Percentiles rank a stretch among this genome's conserved stretches.
phyloP scores from a whole-genome alignment of 2,888 invertebrate species.

The Thera britannica region DNA sequence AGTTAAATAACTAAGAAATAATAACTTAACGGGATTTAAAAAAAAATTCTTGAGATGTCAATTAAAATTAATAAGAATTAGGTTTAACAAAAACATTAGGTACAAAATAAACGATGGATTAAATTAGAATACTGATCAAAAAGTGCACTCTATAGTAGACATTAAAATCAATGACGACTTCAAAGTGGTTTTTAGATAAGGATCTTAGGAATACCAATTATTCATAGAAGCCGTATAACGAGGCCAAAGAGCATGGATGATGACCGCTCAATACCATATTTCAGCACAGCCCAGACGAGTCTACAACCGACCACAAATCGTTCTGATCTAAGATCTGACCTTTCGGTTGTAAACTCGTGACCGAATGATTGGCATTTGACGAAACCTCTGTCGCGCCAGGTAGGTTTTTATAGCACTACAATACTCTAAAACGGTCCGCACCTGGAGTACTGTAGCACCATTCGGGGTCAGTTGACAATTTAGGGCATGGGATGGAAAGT shows the following conservation, averaged over 20 bases:
- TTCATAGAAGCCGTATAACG: slow-evolving; percentile 33
- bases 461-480: slow-evolving; percentile 57
- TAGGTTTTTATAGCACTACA: slow-evolving; percentile 67
- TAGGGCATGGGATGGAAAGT: slow-evolving; percentile 86
- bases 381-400: slow-evolving; percentile 77
- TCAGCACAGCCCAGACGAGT: slow-evolving; percentile 48
- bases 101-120: slow-evolving; percentile 42
- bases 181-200: slow-evolving; percentile 24
- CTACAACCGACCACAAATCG: slow-evolving; percentile 56
- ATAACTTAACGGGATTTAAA: slow-evolving; percentile 4
- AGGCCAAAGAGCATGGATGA: slow-evolving; percentile 43
- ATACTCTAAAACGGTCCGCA: slow-evolving; percentile 46
- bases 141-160: slow-evolving; percentile 38
- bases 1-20: slow-evolving; percentile 34
- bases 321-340: slow-evolving; percentile 39
- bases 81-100: slow-evolving; percentile 17
- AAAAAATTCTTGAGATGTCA: slow-evolving; percentile 20
- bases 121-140: slow-evolving; percentile 61
- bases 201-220: slow-evolving; percentile 28
- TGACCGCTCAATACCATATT: slow-evolving; percentile 41
- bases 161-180: slow-evolving; percentile 32
- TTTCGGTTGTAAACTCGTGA: slow-evolving; percentile 70
- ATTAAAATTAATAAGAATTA: slow-evolving; percentile 1
- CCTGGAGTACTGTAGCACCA: slow-evolving; percentile 65
- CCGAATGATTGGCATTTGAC: slow-evolving; percentile 75